Percentiles rank a stretch among this genome's conserved stretches.
Conservation (phyloP, 2,888 invertebrate genomes). For the Protodeltote pygarga region DNA sequence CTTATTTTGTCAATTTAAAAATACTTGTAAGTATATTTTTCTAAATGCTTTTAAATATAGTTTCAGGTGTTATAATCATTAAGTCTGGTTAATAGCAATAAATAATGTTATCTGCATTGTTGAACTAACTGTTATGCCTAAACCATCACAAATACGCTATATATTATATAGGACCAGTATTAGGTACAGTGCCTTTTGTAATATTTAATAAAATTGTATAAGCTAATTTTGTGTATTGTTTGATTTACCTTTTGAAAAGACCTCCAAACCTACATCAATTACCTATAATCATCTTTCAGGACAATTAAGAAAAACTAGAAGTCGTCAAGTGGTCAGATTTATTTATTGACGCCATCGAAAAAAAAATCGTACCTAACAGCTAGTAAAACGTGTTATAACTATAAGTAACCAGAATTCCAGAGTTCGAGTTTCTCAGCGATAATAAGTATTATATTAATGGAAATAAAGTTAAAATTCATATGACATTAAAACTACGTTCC, state of each 20-base stretch:
- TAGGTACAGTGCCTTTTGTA: slow-evolving; percentile 77
- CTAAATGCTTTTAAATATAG: slow-evolving; percentile 19
- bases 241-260: background rate
- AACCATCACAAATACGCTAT: slow-evolving; percentile 59
- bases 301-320: too few species aligned
- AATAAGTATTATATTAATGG: too few species aligned
- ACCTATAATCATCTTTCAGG: too few species aligned
- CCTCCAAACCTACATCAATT: background rate
- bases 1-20: slow-evolving; percentile 10
- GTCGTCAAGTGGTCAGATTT: too few species aligned
- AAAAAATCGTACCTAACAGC: too few species aligned
- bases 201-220: slow-evolving; percentile 77
- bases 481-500: too few species aligned
- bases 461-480: too few species aligned
- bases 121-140: slow-evolving; percentile 40
- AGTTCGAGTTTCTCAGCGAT: too few species aligned
- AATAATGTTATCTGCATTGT: slow-evolving; percentile 48
- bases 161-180: slow-evolving; percentile 65
- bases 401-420: too few species aligned
- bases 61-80: slow-evolving; percentile 14
- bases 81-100: slow-evolving; percentile 19
- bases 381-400: too few species aligned
- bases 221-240: slow-evolving; percentile 47
- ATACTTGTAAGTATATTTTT: slow-evolving; percentile 46
- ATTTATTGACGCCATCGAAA: too few species aligned